These are phyloP conservation scores for Lepeophtheirus nordmannii DNA, from an alignment of 2,888 invertebrate species.

Conservation along the genomic window DNA sequence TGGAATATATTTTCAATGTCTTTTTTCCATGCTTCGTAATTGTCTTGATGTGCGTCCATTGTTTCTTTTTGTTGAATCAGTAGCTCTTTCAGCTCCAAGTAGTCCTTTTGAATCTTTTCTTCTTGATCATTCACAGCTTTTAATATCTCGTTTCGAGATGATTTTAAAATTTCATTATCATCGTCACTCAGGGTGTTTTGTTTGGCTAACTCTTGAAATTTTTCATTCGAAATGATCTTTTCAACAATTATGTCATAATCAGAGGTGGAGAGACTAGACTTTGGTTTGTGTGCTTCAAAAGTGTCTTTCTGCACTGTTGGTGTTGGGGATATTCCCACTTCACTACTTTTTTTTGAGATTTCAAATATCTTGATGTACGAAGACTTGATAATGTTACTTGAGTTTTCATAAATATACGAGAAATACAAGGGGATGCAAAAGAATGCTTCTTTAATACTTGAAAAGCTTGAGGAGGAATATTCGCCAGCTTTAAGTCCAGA, in stretches of 20 bases:
- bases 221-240: constrained; percentile 7
- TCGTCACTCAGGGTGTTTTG: neutral
- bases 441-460: no score
- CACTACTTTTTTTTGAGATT: neutral
- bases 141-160: neutral
- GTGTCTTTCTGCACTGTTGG: no score
- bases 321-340: neutral
- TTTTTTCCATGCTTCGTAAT: neutral
- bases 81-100: neutral
- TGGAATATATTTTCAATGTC: constrained; percentile 1
- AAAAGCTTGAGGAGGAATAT: no score
- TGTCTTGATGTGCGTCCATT: neutral
- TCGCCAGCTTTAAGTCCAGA: no score
- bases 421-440: no score
- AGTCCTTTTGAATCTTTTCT: neutral
- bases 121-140: neutral
- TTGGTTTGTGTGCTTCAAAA: neutral
- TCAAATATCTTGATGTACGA: no score
- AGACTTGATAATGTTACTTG: no score
- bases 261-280: neutral
- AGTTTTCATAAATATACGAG: no score
- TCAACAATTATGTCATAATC: constrained; percentile 19
- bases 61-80: neutral
- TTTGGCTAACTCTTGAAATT: neutral
- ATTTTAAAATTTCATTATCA: neutral